Base-by-base conservation (phyloP, 1,140 invertebrate genomes). In the Achroia grisella region DNA sequence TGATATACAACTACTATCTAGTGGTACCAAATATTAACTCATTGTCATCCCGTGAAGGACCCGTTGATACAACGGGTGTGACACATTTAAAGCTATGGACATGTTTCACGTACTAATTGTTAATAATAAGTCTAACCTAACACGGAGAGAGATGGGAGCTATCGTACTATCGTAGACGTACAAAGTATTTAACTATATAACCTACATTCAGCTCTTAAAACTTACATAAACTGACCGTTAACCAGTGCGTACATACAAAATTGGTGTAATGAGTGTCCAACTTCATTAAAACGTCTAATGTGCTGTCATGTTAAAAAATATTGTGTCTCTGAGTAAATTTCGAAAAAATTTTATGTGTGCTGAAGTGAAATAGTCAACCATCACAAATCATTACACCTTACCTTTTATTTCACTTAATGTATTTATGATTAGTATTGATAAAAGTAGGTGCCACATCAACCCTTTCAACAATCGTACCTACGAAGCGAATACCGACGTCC, bases 11-110 rank as follows among this genome's bases (percentile, higher is more conserved):
- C 68, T 63, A 73, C 67, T 59, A 68, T 62, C 69, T 74, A 75
- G 64, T 71, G 67, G 68, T 71, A 72, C 67, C 68, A 54, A 63
- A 71, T 63, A 64, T 71, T 71, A 76, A 70, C 75, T 74, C 71
- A 62, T 75, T 63, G 66, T 73, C 70, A 54, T 62, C 66, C 70
- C 67, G 68, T 58, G 52, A 70, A 67, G 74, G 73, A 73, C 67
- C 76, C 80, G 71, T 84, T 84, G 80, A 84, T 81, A 84, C 80
- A 79, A 84, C 80, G 77, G 74, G 64, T 60, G 65, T 73, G 76
- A 73, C 66, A 79, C 74, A 75, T 74, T 82, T 85, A 85, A 85
- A 82, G 78, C 80, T 84, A 85, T 85, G 78, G 80, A 85, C 80
- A 81, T 79, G 72, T 81, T 73, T 78, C 74, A 85, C 75, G 56